Conservation (phyloP, 1,140 invertebrate genomes). For the Streblospio benedicti region DNA sequence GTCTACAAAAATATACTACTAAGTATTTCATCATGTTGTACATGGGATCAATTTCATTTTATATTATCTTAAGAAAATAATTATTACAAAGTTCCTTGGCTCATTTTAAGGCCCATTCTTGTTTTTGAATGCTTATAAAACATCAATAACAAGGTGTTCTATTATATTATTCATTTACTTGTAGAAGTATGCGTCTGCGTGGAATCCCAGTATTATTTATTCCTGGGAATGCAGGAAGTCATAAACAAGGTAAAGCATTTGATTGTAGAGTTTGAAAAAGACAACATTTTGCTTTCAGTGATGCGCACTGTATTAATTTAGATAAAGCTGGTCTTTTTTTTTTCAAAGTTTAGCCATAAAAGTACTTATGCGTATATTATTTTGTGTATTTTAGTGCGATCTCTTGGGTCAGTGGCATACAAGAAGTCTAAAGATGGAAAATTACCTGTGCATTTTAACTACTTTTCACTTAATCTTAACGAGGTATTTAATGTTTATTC, state of each 20-base stretch:
- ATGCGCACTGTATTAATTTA: background rate
- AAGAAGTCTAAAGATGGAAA: constrained; percentile 59
- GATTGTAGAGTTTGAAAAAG: background rate
- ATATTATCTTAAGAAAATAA: no score
- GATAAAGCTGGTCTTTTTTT: background rate
- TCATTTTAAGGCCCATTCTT: no score
- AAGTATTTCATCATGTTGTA: no score
- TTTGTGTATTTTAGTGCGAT: constrained; percentile 57
- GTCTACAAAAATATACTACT: no score
- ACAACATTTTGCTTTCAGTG: constrained; percentile 5
- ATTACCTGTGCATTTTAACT: constrained; percentile 70
- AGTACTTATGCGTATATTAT: background rate
- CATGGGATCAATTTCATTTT: no score
- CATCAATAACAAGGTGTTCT: no score
- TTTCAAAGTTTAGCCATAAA: background rate
- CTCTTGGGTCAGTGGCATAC: constrained; percentile 77
- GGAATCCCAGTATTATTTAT: constrained; percentile 87
- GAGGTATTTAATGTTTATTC: constrained; percentile 47
- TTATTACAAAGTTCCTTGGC: no score
- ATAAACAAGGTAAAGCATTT: constrained; percentile 64
- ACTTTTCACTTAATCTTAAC: constrained; percentile 73
- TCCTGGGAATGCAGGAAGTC: constrained; percentile 83
- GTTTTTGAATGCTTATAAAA: no score
- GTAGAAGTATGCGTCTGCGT: constrained; percentile 62
- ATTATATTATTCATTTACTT: no score